phyloP scores from a whole-genome alignment of 2,888 invertebrate species.

The Syrista parreyssii region DNA sequence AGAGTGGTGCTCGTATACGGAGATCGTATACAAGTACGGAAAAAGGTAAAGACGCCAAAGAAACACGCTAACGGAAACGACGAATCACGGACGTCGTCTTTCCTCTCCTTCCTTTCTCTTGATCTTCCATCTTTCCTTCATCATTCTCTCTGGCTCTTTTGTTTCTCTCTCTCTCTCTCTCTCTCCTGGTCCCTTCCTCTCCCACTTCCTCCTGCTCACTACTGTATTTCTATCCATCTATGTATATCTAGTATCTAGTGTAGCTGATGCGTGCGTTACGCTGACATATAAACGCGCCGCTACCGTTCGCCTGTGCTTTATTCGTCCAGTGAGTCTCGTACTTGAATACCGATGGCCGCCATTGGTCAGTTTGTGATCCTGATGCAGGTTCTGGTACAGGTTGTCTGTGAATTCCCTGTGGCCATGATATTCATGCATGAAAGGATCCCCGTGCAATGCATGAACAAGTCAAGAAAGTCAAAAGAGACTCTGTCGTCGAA shows the following conservation, averaged over 20 bases:
- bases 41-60: slow-evolving; percentile 64
- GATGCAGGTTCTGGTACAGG: no score
- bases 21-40: slow-evolving; percentile 69
- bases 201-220: background rate
- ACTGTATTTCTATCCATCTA: background rate
- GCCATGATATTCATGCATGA: no score
- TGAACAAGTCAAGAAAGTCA: no score
- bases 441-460: no score
- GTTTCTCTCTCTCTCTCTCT: slow-evolving; percentile 5
- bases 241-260: background rate
- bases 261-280: no score
- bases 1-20: slow-evolving; percentile 69
- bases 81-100: slow-evolving; percentile 12
- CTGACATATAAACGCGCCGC: no score
- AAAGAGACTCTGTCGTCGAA: no score
- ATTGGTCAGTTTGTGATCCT: no score
- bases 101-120: slow-evolving; percentile 19
- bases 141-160: slow-evolving; percentile 7
- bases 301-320: no score
- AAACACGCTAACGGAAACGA: slow-evolving; percentile 9
- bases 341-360: no score
- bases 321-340: no score
- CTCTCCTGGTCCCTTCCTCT: slow-evolving; percentile 6
- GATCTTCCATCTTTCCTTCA: slow-evolving; percentile 4
- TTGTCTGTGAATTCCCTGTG: no score